Evolutionary conservation across 2,113 vertebrate genomes (phyloP), one percentile per base, ranked within the genome.

Genomic region (Atlantisia rogersi): DNA sequence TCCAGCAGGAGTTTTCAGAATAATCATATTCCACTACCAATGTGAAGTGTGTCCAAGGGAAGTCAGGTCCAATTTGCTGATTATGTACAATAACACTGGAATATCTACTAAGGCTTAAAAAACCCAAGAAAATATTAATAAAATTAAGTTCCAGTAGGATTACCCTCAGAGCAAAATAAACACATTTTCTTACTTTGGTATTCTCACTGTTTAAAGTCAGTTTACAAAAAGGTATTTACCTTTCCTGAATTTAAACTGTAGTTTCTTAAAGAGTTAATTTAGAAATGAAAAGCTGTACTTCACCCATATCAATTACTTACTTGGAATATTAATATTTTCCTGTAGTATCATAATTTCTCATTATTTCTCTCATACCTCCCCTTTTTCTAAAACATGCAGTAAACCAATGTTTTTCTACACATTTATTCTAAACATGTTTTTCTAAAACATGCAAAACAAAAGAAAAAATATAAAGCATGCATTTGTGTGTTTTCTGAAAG

Each of bases 21-120:
- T 97, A 98, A 95, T 99, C 98, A 56, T 98, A 99, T 96, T 99
- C 99, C 74, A 99, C 91, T 79, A 99, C 98, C 79, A 98, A 90
- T 46, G 98, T 98, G 97, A 99, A 99, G 62, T 95, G 82, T 63
- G 82, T 92, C 99, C 99, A 99, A 26, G 99, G 99, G 78, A 99
- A 99, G 96, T 98, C 98, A 8, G 98, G 94, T 63, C 98, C 98
- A 59, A 99, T 98, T 62, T 99, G 97, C 73, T 98, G 98, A 96
- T 98, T 98, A 79, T 97, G 98, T 94, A 98, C 93, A 91, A 99
- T 52, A 74, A 98, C 17, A 87, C 98, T 99, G 88, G 97, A 97
- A 78, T 95, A 98, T 63, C 85, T 96, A 67, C 84, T 93, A 81
- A 98, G 82, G 26, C 99, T 98, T 97, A 86, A 97, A 97, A 86